Base-by-base conservation (phyloP, 2,888 invertebrate species). In the Hemicrepidius hirtus region DNA sequence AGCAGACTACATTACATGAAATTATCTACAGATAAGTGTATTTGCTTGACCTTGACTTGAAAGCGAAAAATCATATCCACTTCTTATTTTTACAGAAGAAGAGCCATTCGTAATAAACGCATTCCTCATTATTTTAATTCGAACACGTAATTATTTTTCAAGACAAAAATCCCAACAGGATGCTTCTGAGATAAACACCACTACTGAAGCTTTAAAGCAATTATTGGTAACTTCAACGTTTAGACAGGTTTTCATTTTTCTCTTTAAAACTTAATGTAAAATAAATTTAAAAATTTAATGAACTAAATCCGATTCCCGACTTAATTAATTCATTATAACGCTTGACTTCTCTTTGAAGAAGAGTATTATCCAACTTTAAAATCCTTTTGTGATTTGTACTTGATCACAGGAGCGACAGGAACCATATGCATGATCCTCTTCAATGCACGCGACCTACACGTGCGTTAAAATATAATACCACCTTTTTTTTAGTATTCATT, bases 1-100 rank as follows among this genome's bases (percentile, higher is more conserved):
- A 80, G 80, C 83, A 71, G 79, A 80, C 82, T 74, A 79, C 81
- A 82, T 82, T 83, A 80, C 80, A 79, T 80, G 76, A 82, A 83
- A 84, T 83, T 82, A 82, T 81, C 50, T 65, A 24, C 64, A 68
- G 60, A 68, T 68, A 68, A 65, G 28, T 46, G 46, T 60, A 35
- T 68, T 68, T 37, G 46, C 21, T 49, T 68, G 49, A 24, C 68
- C 60, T 68, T 68, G 68, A 12, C 49, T 37, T 21, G 32, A 44
- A 44, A 21, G 60, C 18, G 20, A 44, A 60, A 60, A 60, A 60
- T 35, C 37, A 37, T 37, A 37, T 18, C 37, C 44, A 28, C 50
- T 44, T 18, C 44, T 44, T 18, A 24, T n/a, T 50, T 50, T 16
- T 16, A 12, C 18, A 10, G n/a, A 10, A 49, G 28, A 28, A 46